Evolutionary conservation across 2,888 invertebrate species (phyloP).

Genomic region (Sycophila texana): DNA sequence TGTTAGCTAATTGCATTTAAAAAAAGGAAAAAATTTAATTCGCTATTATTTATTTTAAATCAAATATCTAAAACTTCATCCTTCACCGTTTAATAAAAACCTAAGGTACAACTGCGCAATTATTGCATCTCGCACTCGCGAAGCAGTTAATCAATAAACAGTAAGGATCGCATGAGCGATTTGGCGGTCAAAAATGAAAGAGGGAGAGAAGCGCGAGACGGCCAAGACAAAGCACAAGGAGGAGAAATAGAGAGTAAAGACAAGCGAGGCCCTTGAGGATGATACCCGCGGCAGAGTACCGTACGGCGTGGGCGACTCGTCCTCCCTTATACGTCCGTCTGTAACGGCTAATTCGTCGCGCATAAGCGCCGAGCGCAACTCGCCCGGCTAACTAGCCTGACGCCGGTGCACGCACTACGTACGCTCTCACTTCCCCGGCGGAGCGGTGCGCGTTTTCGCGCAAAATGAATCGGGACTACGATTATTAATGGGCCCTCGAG

Average conservation of each 20-base stretch:
- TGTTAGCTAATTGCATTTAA: no score
- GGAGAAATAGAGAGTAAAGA: slow-evolving; percentile 17
- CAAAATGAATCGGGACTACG: slow-evolving; percentile 15
- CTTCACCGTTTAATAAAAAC: no score
- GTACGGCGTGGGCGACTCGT: slow-evolving; percentile 61
- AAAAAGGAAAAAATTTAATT: no score
- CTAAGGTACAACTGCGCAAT: no score
- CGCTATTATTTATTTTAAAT: no score
- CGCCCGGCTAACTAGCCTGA: slow-evolving; percentile 60
- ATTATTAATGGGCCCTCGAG: slow-evolving; percentile 14
- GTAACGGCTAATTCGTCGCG: slow-evolving; percentile 61
- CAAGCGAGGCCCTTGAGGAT: background rate
- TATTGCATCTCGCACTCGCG: no score
- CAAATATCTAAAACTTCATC: no score
- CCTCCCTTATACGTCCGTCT: slow-evolving; percentile 60
- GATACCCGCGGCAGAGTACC: slow-evolving; percentile 30
- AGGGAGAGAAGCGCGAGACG: background rate
- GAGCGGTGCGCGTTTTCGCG: slow-evolving; percentile 12
- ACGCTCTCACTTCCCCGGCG: background rate
- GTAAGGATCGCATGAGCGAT: no score
- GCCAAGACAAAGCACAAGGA: background rate
- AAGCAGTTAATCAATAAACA: no score
- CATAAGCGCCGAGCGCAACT: slow-evolving; percentile 58
- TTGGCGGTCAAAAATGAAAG: background rate
- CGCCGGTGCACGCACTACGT: slow-evolving; percentile 25